These are phyloP conservation scores for Chunga burmeisteri DNA, from an alignment of 2,113 vertebrate species.

Conservation along the genomic window DNA sequence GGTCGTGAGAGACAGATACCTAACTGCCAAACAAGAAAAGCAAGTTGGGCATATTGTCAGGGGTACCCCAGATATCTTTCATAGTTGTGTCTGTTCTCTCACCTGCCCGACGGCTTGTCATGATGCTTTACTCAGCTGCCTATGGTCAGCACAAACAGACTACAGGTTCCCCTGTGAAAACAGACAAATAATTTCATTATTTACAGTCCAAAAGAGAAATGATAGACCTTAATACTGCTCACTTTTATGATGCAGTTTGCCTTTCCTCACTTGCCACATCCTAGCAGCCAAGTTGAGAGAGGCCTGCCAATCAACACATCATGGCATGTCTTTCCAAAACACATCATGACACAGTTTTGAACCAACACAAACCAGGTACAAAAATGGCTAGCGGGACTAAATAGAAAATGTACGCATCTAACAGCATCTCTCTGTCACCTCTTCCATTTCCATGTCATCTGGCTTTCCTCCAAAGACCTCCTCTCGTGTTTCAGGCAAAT, in stretches of 20 bases:
- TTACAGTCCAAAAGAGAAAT: not conserved
- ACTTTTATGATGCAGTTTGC: not conserved
- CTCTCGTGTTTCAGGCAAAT: constrained; percentile 49
- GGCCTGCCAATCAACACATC: not conserved
- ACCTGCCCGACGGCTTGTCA: constrained; percentile 40
- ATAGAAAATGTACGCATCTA: not conserved
- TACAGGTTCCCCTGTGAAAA: not conserved
- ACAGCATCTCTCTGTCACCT: not conserved
- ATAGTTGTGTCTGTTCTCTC: not conserved
- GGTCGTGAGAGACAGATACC: not conserved
- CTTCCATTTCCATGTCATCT: not conserved
- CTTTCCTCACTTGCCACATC: not conserved
- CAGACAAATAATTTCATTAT: not conserved
- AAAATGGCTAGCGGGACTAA: not conserved
- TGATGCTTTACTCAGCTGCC: not conserved
- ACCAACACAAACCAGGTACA: not conserved
- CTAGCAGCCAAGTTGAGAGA: not conserved
- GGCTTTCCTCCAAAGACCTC: constrained; percentile 19
- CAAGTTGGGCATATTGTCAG: not conserved
- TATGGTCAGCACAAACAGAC: not conserved
- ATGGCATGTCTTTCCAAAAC: not conserved
- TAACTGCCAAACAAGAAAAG: not conserved
- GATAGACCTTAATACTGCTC: not conserved
- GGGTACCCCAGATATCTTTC: not conserved
- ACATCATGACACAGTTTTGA: not conserved